Evolutionary conservation across 2,888 invertebrate genomes (phyloP), one percentile per base, ranked within the genome.

Genomic region (Megaustenia siamemsis): DNA sequence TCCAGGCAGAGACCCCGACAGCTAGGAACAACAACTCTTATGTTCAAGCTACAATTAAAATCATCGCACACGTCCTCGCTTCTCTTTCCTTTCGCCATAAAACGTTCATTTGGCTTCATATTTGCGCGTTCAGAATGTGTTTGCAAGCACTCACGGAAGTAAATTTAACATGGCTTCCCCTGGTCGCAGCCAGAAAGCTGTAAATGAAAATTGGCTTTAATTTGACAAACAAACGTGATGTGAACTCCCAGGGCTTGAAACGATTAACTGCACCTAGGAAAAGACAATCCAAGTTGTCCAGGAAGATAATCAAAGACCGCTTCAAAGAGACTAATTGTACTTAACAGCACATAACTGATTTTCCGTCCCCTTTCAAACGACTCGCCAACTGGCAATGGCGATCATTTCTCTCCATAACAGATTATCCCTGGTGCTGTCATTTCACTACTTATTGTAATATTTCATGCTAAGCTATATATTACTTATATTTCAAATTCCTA

Each of bases 31-130:
- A 71, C 73, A 73, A 40, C n/a, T n/a, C n/a, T 24, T 28, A 49
- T 73, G 73, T 73, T 45, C 73, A 28, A 4, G 28, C 45, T 32
- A 49, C 73, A 73, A 73, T 73, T 73, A 73, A 73, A 73, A 73
- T 45, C 73, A 73, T 49, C 12, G 15, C 45, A 45, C 18, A 45
- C 21, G 73, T 73, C 45, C 18, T 45, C 49, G 28, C 40, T 0
- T 45, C 15, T 73, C 73, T 73, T n/a, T 24, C 73, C 28, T 73
- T 28, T 49, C 71, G 15, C n/a, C 24, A 43, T 35, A 43, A 43
- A 28, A 12, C 32, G 45, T 73, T 73, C 32, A 28, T 49, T 73
- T 73, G 18, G 5, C 32, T n/a, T 49, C 32, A 49, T 45, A 21
- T 45, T 73, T 28, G 32, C 73, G 10, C 15, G 45, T 28, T 2